phyloP scores from a whole-genome alignment of 2,113 vertebrate species.

The Leptosomus discolor region DNA sequence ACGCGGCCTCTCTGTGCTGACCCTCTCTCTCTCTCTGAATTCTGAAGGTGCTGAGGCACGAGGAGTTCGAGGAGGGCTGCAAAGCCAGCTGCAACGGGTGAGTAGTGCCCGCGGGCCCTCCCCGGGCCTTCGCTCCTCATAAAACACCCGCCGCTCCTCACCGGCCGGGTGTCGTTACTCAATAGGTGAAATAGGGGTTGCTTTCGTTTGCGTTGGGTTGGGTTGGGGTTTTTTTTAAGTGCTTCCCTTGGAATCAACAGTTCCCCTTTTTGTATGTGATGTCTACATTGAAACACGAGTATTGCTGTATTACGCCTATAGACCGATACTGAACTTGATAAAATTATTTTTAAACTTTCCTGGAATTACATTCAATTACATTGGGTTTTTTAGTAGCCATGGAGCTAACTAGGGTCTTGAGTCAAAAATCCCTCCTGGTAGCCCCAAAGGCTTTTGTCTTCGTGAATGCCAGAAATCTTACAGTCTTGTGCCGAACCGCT shows the following conservation, averaged over 20 bases:
- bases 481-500: rapidly evolving
- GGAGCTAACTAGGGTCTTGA: rapidly evolving
- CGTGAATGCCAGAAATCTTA: not conserved
- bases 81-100: constrained; percentile 95
- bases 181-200: rapidly evolving
- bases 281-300: rapidly evolving
- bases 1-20: not conserved
- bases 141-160: rapidly evolving
- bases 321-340: rapidly evolving
- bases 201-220: too few relatives aligned
- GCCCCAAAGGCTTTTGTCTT: not conserved
- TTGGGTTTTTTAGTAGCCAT: rapidly evolving
- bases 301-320: rapidly evolving
- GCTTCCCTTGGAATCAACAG: rapidly evolving
- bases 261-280: rapidly evolving
- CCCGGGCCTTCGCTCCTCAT: rapidly evolving
- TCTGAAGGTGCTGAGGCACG: constrained; percentile 87
- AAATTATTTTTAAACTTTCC: not conserved
- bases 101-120: not conserved
- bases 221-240: rapidly evolving
- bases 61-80: constrained; percentile 97
- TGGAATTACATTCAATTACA: rapidly evolving
- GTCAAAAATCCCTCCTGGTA: not conserved
- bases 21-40: rapidly evolving
- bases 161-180: rapidly evolving